Conservation (phyloP, 2,888 invertebrate species). For the Noctua janthe region DNA sequence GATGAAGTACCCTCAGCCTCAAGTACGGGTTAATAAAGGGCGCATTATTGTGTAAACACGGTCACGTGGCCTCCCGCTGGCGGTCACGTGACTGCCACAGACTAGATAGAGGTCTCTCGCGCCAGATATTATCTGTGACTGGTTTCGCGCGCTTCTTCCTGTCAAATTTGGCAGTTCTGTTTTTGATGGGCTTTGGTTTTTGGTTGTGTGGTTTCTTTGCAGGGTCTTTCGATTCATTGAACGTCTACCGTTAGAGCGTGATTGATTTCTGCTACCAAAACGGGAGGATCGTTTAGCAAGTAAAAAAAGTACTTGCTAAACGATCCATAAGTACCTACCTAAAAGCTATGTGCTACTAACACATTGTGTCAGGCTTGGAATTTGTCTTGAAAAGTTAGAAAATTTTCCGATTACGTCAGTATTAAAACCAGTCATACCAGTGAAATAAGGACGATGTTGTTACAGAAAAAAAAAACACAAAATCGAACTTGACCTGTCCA, state of each 20-base stretch:
- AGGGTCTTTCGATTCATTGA: background rate
- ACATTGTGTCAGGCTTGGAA: no score
- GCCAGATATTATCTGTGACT: constrained; percentile 85
- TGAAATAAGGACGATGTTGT: no score
- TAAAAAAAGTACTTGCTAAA: background rate
- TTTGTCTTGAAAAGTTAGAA: background rate
- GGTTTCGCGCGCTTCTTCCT: constrained; percentile 76
- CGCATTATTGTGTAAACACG: constrained; percentile 81
- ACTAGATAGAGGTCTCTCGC: constrained; percentile 83
- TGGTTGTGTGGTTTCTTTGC: background rate
- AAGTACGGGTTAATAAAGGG: constrained; percentile 83
- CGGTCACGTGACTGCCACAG: constrained; percentile 81
- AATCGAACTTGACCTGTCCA: background rate
- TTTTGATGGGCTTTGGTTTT: constrained; percentile 44
- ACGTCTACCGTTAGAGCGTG: background rate
- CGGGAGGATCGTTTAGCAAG: background rate
- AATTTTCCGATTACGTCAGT: no score
- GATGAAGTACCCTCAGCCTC: constrained; percentile 64
- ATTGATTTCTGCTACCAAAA: background rate
- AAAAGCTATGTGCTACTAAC: background rate
- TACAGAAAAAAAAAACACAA: background rate
- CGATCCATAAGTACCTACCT: no score
- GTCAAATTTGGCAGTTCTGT: constrained; percentile 64
- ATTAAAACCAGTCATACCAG: background rate
- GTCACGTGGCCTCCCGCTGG: constrained; percentile 83